Base-by-base conservation (phyloP, 1,140 invertebrate species). In the Drosophila orosa region DNA sequence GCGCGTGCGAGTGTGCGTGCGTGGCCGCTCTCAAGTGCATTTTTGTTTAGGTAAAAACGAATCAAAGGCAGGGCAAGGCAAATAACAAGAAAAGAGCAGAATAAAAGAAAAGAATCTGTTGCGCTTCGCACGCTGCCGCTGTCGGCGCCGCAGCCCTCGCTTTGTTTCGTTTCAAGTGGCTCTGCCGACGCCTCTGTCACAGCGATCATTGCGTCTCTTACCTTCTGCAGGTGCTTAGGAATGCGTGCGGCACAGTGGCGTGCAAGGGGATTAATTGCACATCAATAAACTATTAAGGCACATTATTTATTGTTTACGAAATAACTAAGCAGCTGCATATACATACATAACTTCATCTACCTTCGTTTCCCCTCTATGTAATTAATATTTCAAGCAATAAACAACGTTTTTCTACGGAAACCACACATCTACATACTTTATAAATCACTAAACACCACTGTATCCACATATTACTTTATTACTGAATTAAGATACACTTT, bases 1-100 rank as follows among this genome's bases (percentile, higher is more conserved):
- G 54, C 27, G 13, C 58, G 40, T 48, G 24, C 27, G 58, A 54
- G 29, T 48, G 37, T 69, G 59, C 33, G 40, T 55, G 72, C 45
- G 63, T 48, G 73, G 57, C 62, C 37, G 79, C 83, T 86, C 83
- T 89, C 84, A 87, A 86, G 83, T 86, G 83, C 83, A 86, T 87
- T 86, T 83, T 79, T 85, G 69, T 87, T 87, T 87, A 87, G 83
- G 83, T 89, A 87, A 80, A 89, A 87, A 83, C 80, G 83, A 86
- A 82, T 86, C 78, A 86, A 87, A 86, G 71, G 82, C 81, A 85
- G 82, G 74, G 78, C 78, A 85, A 86, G 74, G 78, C 78, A 85
- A 86, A 85, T 78, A 86, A 86, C 82, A 78, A 84, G 81, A 85
- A 84, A 86, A 76, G 73, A 73, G 65, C 65, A 69, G 69, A 63